phyloP scores from a whole-genome alignment of 2,888 invertebrate genomes.

The Crematogaster levior region DNA sequence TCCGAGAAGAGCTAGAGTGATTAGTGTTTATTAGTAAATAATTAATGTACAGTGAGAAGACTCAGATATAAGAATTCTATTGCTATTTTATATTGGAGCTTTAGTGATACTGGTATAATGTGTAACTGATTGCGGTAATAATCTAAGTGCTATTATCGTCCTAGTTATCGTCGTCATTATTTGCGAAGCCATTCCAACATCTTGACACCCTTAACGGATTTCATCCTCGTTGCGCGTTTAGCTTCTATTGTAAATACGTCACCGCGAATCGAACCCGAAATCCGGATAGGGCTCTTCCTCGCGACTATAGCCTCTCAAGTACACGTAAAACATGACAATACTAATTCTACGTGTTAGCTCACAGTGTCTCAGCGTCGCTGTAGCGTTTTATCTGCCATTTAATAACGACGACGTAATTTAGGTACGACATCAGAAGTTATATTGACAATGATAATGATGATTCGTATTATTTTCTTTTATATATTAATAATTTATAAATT shows the following conservation, averaged over 20 bases:
- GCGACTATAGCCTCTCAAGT: not conserved
- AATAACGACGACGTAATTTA: slow-evolving; percentile 74
- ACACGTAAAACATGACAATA: slow-evolving; percentile 14
- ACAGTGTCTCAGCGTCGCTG: slow-evolving; percentile 2
- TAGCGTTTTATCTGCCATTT: slow-evolving; percentile 70
- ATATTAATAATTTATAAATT: slow-evolving; percentile 79
- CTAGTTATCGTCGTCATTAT: slow-evolving; percentile 47
- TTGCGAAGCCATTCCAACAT: slow-evolving; percentile 71
- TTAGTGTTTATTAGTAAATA: too few species aligned
- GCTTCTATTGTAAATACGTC: slow-evolving; percentile 80
- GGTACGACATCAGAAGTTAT: slow-evolving; percentile 71
- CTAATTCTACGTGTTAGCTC: slow-evolving; percentile 12
- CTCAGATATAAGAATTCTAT: slow-evolving; percentile 56
- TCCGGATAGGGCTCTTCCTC: slow-evolving; percentile 7
- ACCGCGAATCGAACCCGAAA: slow-evolving; percentile 57
- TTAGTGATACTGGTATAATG: slow-evolving; percentile 72
- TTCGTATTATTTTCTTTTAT: slow-evolving; percentile 73
- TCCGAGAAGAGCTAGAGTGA: too few species aligned
- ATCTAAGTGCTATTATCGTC: too few species aligned
- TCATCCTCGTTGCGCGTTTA: slow-evolving; percentile 23
- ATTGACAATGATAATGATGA: slow-evolving; percentile 57
- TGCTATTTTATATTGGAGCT: slow-evolving; percentile 77
- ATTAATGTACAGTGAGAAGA: not conserved
- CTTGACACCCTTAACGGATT: slow-evolving; percentile 50
- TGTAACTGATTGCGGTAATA: slow-evolving; percentile 72